A percentile compares a stretch with the other conserved stretches of the same genome.
phyloP scores from a whole-genome alignment of 2,888 invertebrate genomes.

The Dascillus cervinus region DNA sequence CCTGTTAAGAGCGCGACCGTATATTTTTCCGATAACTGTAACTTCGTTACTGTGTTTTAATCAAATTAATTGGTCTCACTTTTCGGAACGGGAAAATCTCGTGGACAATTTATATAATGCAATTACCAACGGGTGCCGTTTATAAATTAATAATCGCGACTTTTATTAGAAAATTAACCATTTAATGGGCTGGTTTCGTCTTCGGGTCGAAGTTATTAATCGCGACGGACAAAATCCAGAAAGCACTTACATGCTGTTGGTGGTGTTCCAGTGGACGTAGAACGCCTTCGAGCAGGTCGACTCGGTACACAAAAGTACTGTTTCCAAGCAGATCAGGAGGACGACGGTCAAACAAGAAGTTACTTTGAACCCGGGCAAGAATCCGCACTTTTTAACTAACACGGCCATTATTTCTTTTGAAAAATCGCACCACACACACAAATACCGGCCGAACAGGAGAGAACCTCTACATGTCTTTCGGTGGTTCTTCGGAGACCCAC shows the following conservation, averaged over 20 bases:
- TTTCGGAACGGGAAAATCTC: too few relatives aligned
- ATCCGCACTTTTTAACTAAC: constrained; percentile 29
- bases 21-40: too few relatives aligned
- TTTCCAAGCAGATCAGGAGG: constrained; percentile 49
- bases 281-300: constrained; percentile 74
- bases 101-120: too few relatives aligned
- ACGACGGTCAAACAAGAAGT: constrained; percentile 49
- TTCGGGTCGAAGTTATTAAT: not conserved
- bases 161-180: too few relatives aligned
- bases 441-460: constrained; percentile 4
- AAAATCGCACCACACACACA: too few relatives aligned
- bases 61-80: constrained; percentile 12
- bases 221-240: constrained; percentile 1
- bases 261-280: constrained; percentile 86
- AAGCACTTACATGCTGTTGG: constrained; percentile 69
- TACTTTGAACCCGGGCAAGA: constrained; percentile 31
- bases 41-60: constrained; percentile 8
- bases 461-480: constrained; percentile 4
- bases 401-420: constrained; percentile 27
- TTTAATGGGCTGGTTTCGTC: constrained; percentile 1
- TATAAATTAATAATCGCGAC: too few relatives aligned
- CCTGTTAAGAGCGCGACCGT: too few relatives aligned
- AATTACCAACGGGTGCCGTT: too few relatives aligned
- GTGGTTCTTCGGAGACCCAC: constrained; percentile 7
- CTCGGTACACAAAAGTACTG: constrained; percentile 49